Conservation (phyloP, 2,797 vertebrate species). For the Hafferia zeledoni region DNA sequence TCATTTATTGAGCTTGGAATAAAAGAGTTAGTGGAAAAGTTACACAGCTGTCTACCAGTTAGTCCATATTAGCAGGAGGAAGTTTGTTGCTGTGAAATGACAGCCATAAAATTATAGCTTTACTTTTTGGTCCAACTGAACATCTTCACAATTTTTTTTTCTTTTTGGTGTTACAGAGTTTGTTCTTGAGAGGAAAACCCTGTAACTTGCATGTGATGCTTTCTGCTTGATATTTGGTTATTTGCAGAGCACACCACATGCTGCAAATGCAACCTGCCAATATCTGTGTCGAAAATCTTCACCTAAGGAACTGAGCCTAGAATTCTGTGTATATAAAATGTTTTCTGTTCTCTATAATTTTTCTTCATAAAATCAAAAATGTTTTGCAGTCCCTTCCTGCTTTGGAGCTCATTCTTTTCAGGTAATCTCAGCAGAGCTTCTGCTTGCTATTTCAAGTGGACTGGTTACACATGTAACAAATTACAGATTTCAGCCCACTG, state of each 20-base stretch:
- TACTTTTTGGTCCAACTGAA: neutral
- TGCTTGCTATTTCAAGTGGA: neutral
- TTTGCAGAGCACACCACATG: neutral
- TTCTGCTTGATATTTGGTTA: neutral
- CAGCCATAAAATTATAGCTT: neutral
- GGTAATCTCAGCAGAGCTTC: neutral
- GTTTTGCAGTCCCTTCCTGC: neutral
- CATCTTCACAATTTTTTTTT: neutral
- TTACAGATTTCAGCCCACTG: neutral
- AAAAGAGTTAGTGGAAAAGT: neutral
- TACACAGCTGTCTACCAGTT: neutral
- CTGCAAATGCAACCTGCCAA: neutral
- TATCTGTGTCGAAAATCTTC: neutral
- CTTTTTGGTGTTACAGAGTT: neutral
- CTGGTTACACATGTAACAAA: neutral
- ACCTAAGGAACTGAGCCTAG: neutral
- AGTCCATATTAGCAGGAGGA: neutral
- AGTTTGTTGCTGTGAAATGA: neutral
- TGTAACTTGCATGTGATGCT: neutral
- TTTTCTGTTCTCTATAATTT: neutral
- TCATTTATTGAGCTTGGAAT: neutral
- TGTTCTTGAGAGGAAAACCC: neutral
- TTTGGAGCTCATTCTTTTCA: neutral
- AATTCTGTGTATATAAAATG: neutral
- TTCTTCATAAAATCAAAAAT: neutral